A percentile compares a stretch with the other conserved stretches of the same genome.
phyloP scores from a whole-genome alignment of 1,140 invertebrate species.

The Drosophila simulans region DNA sequence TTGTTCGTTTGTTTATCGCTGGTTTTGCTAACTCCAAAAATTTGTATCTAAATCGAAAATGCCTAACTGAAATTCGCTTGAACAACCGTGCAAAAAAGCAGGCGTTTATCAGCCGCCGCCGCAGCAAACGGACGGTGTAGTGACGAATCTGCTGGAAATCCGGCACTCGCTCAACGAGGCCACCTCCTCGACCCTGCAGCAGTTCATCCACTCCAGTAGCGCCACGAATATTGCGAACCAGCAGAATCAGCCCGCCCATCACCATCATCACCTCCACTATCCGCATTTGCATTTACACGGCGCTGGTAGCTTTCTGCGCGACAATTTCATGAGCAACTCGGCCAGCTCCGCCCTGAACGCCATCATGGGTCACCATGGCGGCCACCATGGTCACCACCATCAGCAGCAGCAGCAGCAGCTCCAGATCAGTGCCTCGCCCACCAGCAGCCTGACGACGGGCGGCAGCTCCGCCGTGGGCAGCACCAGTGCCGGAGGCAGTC shows the following conservation, averaged over 20 bases:
- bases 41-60: constrained; percentile 27
- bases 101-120: constrained; percentile 73
- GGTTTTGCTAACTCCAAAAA: constrained; percentile 49
- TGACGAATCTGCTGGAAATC: constrained; percentile 79
- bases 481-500: constrained; percentile 72
- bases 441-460: constrained; percentile 8
- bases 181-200: constrained; percentile 71
- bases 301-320: constrained; percentile 74
- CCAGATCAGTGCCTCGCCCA: constrained; percentile 55
- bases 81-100: constrained; percentile 19
- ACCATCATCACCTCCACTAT: constrained; percentile 68
- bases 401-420: constrained; percentile 31
- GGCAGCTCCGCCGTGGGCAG: constrained; percentile 44
- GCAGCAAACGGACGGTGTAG: constrained; percentile 62
- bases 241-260: constrained; percentile 44
- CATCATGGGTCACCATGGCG: constrained; percentile 70
- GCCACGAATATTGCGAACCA: constrained; percentile 57
- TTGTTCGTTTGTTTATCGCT: constrained; percentile 42
- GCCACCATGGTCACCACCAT: constrained; percentile 33
- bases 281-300: constrained; percentile 80
- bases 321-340: constrained; percentile 81
- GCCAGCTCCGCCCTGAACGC: constrained; percentile 78
- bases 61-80: constrained; percentile 3
- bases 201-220: constrained; percentile 75
- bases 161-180: constrained; percentile 79